Evolutionary conservation across 2,888 invertebrate genomes (phyloP).

Genomic region (Glaucopsyche alexis): DNA sequence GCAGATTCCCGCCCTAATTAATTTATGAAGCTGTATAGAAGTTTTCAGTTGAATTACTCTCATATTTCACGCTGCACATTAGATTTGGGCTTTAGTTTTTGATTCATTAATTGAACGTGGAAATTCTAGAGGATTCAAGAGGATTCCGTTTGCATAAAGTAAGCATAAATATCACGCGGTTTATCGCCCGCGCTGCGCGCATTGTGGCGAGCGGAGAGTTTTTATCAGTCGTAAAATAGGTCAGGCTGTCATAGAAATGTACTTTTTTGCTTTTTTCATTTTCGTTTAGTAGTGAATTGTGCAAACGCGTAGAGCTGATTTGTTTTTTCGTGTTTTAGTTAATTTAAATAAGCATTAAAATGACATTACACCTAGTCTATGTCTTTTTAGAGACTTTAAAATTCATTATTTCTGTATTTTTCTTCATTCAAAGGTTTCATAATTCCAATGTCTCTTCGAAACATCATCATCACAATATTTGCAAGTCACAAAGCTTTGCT

Average conservation of each 20-base stretch:
- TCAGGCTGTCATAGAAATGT: not conserved
- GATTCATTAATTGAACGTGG: conserved; percentile 63
- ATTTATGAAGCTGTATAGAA: conserved; percentile 36
- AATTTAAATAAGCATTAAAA: too few species aligned
- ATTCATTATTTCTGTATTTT: too few species aligned
- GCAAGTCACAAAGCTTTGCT: too few species aligned
- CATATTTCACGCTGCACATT: conserved; percentile 36
- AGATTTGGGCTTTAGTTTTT: conserved; percentile 51
- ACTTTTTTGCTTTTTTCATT: not conserved
- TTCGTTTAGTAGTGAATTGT: not conserved
- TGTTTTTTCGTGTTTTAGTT: not conserved
- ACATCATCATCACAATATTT: too few species aligned
- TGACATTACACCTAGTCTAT: too few species aligned
- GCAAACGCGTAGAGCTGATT: not conserved
- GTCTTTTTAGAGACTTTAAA: too few species aligned
- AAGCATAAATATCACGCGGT: conserved; percentile 62
- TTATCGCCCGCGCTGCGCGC: conserved; percentile 49
- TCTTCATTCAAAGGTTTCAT: too few species aligned
- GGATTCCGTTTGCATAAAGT: conserved; percentile 58
- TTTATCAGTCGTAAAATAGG: conserved; percentile 29
- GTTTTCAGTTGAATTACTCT: conserved; percentile 39
- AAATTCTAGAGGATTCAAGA: conserved; percentile 58
- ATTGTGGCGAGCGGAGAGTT: conserved; percentile 41
- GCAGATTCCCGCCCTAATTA: conserved; percentile 29
- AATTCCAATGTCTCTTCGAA: too few species aligned